phyloP scores from a whole-genome alignment of 2,888 invertebrate genomes.

The Salpingus planirostris region DNA sequence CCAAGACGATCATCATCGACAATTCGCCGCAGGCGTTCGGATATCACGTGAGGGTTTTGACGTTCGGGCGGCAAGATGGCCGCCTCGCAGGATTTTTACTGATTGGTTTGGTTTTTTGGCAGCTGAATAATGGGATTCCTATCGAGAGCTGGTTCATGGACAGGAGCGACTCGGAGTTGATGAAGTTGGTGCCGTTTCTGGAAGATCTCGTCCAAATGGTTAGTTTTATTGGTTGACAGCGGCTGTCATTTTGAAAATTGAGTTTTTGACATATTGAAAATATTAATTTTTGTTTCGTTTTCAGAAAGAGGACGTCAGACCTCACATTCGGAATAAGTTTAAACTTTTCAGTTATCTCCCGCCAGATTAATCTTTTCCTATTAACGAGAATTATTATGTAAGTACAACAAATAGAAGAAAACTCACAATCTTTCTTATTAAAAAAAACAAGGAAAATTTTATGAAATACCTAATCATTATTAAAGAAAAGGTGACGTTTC shows the following conservation, averaged over 20 bases:
- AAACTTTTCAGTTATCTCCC: slow-evolving; percentile 83
- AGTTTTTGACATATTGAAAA: slow-evolving; percentile 1
- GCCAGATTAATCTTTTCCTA: slow-evolving; percentile 62
- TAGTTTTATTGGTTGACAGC: slow-evolving; percentile 29
- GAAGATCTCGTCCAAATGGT: slow-evolving; percentile 76
- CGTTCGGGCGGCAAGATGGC: too few relatives aligned
- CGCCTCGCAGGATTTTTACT: slow-evolving; percentile 2
- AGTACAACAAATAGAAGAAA: too few relatives aligned
- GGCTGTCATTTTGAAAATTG: not conserved
- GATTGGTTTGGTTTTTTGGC: slow-evolving; percentile 31
- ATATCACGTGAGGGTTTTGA: slow-evolving; percentile 69
- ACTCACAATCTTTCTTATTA: too few relatives aligned
- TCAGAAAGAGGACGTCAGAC: slow-evolving; percentile 87
- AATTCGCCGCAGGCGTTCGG: slow-evolving; percentile 93
- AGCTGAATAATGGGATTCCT: slow-evolving; percentile 92
- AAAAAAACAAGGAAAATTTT: slow-evolving; percentile 2
- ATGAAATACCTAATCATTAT: too few relatives aligned
- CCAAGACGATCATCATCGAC: slow-evolving; percentile 79
- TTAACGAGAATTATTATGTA: too few relatives aligned
- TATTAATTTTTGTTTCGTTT: slow-evolving; percentile 27
- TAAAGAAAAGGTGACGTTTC: too few relatives aligned
- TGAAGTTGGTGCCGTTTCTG: slow-evolving; percentile 86
- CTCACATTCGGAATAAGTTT: slow-evolving; percentile 83
- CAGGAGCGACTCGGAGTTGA: slow-evolving; percentile 77
- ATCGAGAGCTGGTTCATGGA: slow-evolving; percentile 97